Evolutionary conservation across 1,140 invertebrate genomes (phyloP).

Genomic region (Drosophila nebulosa): DNA sequence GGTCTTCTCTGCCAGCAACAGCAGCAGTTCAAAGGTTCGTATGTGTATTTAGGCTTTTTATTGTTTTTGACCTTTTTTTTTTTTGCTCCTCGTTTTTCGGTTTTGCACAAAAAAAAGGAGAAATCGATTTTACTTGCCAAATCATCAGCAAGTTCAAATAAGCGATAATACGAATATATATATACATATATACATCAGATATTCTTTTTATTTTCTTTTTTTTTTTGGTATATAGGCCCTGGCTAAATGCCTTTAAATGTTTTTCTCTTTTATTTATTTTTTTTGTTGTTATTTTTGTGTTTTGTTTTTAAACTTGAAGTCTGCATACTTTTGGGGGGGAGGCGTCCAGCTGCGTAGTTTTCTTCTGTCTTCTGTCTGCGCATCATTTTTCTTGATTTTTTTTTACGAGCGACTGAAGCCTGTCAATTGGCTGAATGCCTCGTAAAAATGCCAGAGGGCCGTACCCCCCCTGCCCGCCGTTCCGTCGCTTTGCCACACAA

Average conservation of each 20-base stretch:
- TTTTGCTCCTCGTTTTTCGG: conserved; percentile 24
- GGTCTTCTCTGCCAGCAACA: conserved; percentile 65
- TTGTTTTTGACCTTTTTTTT: conserved; percentile 77
- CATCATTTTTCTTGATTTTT: conserved; percentile 76
- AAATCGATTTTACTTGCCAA: conserved; percentile 64
- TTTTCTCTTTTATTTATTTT: conserved; percentile 46
- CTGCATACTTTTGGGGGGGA: conserved; percentile 67
- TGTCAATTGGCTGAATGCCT: conserved; percentile 80
- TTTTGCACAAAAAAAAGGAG: conserved; percentile 35
- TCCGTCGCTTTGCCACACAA: conserved; percentile 6
- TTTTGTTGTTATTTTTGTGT: not conserved
- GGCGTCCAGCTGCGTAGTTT: conserved; percentile 47
- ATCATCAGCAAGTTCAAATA: conserved; percentile 74
- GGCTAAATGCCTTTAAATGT: conserved; percentile 77
- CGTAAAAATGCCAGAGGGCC: conserved; percentile 72
- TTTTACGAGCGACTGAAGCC: conserved; percentile 78
- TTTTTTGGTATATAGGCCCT: conserved; percentile 19
- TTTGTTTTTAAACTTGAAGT: conserved; percentile 20
- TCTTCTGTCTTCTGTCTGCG: conserved; percentile 48
- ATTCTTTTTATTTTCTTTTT: conserved; percentile 10
- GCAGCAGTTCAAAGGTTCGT: conserved; percentile 69
- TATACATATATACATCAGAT: conserved; percentile 31
- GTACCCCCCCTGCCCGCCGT: not conserved
- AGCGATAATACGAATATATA: conserved; percentile 80
- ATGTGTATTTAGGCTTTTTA: conserved; percentile 78